These are phyloP conservation scores for Lithophane ornitopus DNA, from an alignment of 2,888 invertebrate genomes.

Conservation along the genomic window DNA sequence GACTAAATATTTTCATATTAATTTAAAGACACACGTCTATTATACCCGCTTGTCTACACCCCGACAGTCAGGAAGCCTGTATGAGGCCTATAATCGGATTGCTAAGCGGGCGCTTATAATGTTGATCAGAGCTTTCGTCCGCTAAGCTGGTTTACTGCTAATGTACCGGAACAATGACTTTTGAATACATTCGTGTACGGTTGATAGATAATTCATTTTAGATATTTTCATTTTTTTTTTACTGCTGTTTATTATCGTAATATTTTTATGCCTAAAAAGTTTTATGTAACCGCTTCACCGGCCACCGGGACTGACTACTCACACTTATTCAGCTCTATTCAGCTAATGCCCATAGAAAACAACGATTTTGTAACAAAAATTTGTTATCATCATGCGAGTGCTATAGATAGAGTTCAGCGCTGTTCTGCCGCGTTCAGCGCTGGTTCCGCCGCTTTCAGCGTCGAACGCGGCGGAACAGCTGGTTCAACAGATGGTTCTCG, in stretches of 20 bases:
- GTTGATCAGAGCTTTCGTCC: slow-evolving; percentile 30
- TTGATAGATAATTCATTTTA: background rate
- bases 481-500: too few relatives aligned
- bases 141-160: slow-evolving; percentile 32
- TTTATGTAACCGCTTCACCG: background rate
- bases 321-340: too few relatives aligned
- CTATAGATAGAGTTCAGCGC: too few relatives aligned
- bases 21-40: background rate
- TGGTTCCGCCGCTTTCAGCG: too few relatives aligned
- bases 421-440: too few relatives aligned
- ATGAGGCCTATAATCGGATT: slow-evolving; percentile 37
- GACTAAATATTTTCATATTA: background rate
- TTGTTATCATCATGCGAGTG: too few relatives aligned
- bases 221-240: background rate
- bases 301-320: too few relatives aligned
- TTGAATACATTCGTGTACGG: slow-evolving; percentile 2
- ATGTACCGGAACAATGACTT: slow-evolving; percentile 4
- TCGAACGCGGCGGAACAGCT: too few relatives aligned
- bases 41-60: background rate
- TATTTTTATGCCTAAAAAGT: background rate
- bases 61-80: slow-evolving; percentile 9
- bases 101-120: slow-evolving; percentile 36
- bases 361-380: too few relatives aligned
- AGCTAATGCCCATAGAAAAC: too few relatives aligned
- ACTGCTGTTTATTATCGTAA: background rate